Base-by-base conservation (phyloP, 2,797 vertebrate genomes). In the Typhlichthys eigenmanni region DNA sequence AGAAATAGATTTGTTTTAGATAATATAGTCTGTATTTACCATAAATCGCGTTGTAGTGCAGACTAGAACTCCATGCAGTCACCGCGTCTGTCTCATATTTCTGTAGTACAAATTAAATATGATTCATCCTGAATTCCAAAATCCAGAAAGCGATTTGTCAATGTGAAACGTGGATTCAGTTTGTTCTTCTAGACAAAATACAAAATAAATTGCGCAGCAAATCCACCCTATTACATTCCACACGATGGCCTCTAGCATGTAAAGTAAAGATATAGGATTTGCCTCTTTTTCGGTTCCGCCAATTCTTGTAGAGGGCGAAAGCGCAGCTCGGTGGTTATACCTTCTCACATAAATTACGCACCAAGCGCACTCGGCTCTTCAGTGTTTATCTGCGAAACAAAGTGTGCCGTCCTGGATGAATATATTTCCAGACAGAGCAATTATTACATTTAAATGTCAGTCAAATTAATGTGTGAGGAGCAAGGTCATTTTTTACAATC, bases 41-140 rank as follows among this genome's bases (percentile, higher is more conserved):
- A 93, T 93, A 92, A 92, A 93, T 92, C 83, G 90, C 76, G 91
- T 87, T 81, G 82, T 86, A 59, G 84, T 91, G 87, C 82, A 77
- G 86, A 82, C 90, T 93, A 92, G 76, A 91, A 77, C 84, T 90
- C 91, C 92, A 92, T 92, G 88, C 90, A 90, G 89, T 77, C 83
- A 82, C 80, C 67, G 74, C 77, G 78, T 86, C 88, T 83, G 86
- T 75, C 75, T 89, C 82, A 80, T 66, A 86, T 82, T 81, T 85
- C 70, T 80, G 81, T 19, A 72, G 60, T 84, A 78, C 75, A 71
- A 82, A 83, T 90, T 84, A 91, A 78, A 89, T 78, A 69, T 66
- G 82, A 88, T 85, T 87, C 92, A 92, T 92, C 79, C 76, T 78
- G 85, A 69, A 79, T 71, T 72, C 77, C 77, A 70, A 68, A 80